Conservation (phyloP, 2,888 invertebrate genomes). For the Apocheima hispidaria region DNA sequence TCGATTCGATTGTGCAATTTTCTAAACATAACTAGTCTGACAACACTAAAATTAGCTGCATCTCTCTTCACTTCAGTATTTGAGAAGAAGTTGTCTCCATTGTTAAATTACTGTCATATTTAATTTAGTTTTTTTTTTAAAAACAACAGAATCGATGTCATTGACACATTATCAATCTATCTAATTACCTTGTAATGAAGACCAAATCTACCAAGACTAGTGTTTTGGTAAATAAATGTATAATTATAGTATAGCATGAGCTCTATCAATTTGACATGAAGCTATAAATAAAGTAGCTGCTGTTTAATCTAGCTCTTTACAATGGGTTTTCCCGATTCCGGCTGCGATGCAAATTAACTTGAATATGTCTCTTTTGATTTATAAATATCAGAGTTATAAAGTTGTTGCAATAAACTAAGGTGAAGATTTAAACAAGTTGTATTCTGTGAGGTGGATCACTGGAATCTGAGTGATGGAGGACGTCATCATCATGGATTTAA, state of each 20-base stretch:
- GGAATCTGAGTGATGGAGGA: no score
- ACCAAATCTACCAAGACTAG: neutral
- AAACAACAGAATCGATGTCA: no score
- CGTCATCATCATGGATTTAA: no score
- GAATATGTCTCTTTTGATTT: slow-evolving; percentile 17
- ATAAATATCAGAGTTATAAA: slow-evolving; percentile 5
- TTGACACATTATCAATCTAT: neutral
- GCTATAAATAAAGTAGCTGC: slow-evolving; percentile 15
- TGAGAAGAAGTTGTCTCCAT: no score
- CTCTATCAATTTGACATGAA: slow-evolving; percentile 17
- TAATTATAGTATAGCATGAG: neutral
- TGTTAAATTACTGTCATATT: no score
- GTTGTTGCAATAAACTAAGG: neutral
- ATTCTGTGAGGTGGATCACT: no score
- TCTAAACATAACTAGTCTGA: no score
- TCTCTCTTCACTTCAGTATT: no score
- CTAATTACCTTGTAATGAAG: neutral
- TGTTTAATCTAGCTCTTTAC: slow-evolving; percentile 21
- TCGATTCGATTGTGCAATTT: no score
- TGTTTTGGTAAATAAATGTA: neutral
- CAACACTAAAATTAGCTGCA: no score
- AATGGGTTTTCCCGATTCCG: slow-evolving; percentile 16
- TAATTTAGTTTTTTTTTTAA: no score
- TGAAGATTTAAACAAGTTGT: neutral
- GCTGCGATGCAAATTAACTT: slow-evolving; percentile 14